Conservation (phyloP, 1,140 invertebrate species). For the Eriosoma lanigerum region DNA sequence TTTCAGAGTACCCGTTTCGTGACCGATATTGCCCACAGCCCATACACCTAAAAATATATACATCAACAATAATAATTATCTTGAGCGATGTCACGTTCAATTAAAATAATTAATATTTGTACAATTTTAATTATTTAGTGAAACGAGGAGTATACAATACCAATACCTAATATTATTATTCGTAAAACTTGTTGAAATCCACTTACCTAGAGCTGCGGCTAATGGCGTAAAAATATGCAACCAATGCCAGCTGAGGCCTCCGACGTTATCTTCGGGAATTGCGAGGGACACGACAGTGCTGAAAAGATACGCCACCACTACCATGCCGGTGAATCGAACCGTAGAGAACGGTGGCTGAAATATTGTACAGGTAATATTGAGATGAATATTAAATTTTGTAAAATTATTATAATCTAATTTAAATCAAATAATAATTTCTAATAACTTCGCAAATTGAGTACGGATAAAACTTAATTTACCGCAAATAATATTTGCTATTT, state of each 20-base stretch:
- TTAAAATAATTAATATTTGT: too few relatives aligned
- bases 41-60: constrained; percentile 71
- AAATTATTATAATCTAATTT: too few relatives aligned
- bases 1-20: constrained; percentile 71
- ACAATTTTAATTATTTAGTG: too few relatives aligned
- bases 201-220: constrained; percentile 73
- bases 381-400: too few relatives aligned
- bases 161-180: too few relatives aligned
- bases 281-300: constrained; percentile 73
- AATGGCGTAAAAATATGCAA: constrained; percentile 73
- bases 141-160: too few relatives aligned
- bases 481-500: too few relatives aligned
- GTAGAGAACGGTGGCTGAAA: constrained; percentile 76
- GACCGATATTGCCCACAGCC: constrained; percentile 86
- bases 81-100: too few relatives aligned
- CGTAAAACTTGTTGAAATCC: too few relatives aligned
- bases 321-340: constrained; percentile 73
- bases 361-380: constrained; percentile 53
- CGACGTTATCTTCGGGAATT: constrained; percentile 74
- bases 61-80: neutral
- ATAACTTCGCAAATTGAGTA: too few relatives aligned
- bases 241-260: constrained; percentile 69
- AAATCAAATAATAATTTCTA: too few relatives aligned
- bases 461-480: too few relatives aligned
- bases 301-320: constrained; percentile 79